These are phyloP conservation scores for Neodiprion fabricii DNA, from an alignment of 1,140 invertebrate genomes.

Conservation along the genomic window DNA sequence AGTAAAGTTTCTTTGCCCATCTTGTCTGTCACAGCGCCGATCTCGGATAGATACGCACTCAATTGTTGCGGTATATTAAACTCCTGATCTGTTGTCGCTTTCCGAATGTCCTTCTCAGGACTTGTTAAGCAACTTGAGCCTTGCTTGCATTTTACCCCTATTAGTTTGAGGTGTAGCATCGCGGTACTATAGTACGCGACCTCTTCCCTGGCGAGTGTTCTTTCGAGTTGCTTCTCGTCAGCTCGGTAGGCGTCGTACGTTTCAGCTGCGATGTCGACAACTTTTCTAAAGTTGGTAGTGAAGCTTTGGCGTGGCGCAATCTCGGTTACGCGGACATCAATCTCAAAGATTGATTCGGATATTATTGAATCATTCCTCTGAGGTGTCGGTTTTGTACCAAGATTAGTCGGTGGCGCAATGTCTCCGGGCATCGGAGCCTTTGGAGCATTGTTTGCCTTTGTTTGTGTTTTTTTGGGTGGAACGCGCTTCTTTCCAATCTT, in stretches of 20 bases:
- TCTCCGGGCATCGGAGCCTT: not conserved
- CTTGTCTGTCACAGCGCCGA: conserved; percentile 31
- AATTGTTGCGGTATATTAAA: conserved; percentile 38
- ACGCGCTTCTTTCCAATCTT: not conserved
- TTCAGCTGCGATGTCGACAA: conserved; percentile 25
- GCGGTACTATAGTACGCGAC: conserved; percentile 27
- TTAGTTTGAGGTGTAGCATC: conserved; percentile 22
- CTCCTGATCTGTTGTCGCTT: conserved; percentile 26
- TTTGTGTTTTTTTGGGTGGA: too few relatives aligned
- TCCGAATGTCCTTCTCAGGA: not conserved
- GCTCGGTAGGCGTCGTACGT: conserved; percentile 19
- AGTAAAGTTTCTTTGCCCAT: conserved; percentile 25
- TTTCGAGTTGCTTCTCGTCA: conserved; percentile 28
- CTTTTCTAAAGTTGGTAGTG: conserved; percentile 13
- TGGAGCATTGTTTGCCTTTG: not conserved
- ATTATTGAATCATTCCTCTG: conserved; percentile 33
- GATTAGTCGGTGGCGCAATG: conserved; percentile 22
- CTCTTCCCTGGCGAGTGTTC: conserved; percentile 20
- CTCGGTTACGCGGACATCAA: conserved; percentile 27
- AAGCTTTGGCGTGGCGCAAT: conserved; percentile 31
- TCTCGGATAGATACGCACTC: conserved; percentile 25
- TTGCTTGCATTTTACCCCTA: conserved; percentile 33
- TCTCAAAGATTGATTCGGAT: conserved; percentile 30
- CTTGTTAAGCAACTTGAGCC: conserved; percentile 25
- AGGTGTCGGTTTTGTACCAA: conserved; percentile 19